Evolutionary conservation across 2,113 vertebrate genomes (phyloP).

Genomic region (Potamarius usumacintae): DNA sequence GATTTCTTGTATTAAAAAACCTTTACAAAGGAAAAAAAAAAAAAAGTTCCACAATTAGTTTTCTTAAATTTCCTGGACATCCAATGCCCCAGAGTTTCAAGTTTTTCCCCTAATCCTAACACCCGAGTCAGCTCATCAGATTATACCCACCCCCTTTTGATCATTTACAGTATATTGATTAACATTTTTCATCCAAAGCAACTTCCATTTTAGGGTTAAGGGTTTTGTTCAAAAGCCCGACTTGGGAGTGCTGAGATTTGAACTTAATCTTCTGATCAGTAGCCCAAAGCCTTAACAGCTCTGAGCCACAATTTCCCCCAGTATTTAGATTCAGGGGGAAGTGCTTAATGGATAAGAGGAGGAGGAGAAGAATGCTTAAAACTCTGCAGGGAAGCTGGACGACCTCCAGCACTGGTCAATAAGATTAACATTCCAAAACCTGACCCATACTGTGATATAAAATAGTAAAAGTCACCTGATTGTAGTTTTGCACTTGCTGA

Average conservation of each 20-base stretch:
- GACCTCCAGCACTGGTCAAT: background rate
- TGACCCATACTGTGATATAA: background rate
- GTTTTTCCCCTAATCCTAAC: background rate
- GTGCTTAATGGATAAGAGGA: background rate
- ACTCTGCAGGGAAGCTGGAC: constrained; percentile 2
- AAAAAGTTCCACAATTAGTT: no score
- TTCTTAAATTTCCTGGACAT: background rate
- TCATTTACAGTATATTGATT: background rate
- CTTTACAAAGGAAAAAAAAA: background rate
- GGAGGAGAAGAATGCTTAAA: background rate
- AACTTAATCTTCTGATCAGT: background rate
- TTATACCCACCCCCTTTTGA: background rate
- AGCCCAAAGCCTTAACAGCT: background rate
- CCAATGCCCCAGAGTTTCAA: background rate
- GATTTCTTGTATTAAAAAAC: background rate
- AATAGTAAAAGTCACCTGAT: constrained; percentile 13
- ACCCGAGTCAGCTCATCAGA: background rate
- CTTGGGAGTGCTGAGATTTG: background rate
- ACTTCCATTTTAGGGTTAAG: background rate
- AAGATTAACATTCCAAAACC: background rate
- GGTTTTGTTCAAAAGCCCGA: background rate
- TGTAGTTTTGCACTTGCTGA: constrained; percentile 45
- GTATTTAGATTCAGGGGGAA: background rate
- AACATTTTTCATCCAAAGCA: background rate
- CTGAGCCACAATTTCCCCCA: background rate